Conservation (phyloP, 2,888 invertebrate species). For the Bembecia ichneumoniformis region DNA sequence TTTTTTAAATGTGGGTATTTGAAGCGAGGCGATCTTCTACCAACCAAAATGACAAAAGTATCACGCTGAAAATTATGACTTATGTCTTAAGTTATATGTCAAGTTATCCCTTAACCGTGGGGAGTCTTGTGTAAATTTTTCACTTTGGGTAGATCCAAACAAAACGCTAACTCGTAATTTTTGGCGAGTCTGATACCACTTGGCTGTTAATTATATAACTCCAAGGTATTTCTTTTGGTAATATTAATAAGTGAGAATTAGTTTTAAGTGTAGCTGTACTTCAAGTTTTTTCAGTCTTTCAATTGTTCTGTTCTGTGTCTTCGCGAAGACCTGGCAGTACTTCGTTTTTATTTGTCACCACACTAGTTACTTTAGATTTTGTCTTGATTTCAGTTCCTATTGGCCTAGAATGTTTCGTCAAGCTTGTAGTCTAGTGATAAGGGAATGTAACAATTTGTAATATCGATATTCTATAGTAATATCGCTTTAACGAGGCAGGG, state of each 20-base stretch:
- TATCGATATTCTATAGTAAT: conserved; percentile 52
- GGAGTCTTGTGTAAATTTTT: too few relatives aligned
- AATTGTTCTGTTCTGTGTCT: conserved; percentile 20
- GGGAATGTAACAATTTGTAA: conserved; percentile 38
- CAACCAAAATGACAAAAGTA: conserved; percentile 5
- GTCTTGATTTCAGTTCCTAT: conserved; percentile 61
- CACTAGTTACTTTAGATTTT: conserved; percentile 14
- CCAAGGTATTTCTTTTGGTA: conserved; percentile 44
- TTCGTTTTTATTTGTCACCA: conserved; percentile 19
- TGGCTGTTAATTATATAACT: conserved; percentile 39
- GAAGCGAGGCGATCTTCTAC: neutral
- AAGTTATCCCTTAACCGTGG: conserved; percentile 3
- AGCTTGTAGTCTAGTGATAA: conserved; percentile 46
- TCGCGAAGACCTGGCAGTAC: conserved; percentile 32
- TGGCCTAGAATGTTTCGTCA: conserved; percentile 61
- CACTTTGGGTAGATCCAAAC: too few relatives aligned
- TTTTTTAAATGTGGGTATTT: neutral
- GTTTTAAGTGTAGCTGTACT: conserved; percentile 32
- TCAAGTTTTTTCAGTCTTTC: conserved; percentile 19
- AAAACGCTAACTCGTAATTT: conserved; percentile 2
- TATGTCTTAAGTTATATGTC: neutral
- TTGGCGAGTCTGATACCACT: conserved; percentile 20
- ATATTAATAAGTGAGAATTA: conserved; percentile 56
- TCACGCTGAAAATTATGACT: conserved; percentile 6
- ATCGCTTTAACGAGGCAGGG: conserved; percentile 71